Conservation (phyloP, 2,888 invertebrate genomes). For the Fissipunctia ypsillon region DNA sequence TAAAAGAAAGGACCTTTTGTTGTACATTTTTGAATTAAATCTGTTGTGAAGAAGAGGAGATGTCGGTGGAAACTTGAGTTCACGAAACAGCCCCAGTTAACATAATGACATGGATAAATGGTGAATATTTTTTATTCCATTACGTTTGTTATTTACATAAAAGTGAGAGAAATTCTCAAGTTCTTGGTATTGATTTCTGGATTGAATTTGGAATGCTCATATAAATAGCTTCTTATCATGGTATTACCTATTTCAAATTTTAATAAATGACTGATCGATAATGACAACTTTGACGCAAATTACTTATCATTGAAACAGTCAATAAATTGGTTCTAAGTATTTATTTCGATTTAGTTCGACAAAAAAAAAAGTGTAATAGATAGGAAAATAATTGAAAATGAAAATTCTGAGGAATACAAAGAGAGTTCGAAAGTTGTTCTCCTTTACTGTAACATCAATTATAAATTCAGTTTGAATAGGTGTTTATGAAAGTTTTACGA, state of each 20-base stretch:
- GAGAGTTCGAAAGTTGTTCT: slow-evolving; percentile 8
- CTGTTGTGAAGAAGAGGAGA: slow-evolving; percentile 71
- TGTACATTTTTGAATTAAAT: slow-evolving; percentile 70
- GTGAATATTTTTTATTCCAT: slow-evolving; percentile 48
- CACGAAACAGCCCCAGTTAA: slow-evolving; percentile 63
- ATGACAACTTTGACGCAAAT: not conserved
- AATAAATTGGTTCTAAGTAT: slow-evolving; percentile 4
- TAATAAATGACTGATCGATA: not conserved
- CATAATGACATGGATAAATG: slow-evolving; percentile 67
- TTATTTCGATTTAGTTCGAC: not conserved
- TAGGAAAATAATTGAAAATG: slow-evolving; percentile 17
- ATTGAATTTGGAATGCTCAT: not conserved
- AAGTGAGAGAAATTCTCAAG: not conserved
- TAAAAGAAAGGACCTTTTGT: slow-evolving; percentile 66
- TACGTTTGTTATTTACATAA: slow-evolving; percentile 35
- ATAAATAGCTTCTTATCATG: not conserved
- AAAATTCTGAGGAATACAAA: slow-evolving; percentile 25
- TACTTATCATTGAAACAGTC: not conserved
- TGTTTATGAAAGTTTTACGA: slow-evolving; percentile 67
- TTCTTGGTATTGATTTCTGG: not conserved
- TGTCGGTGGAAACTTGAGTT: slow-evolving; percentile 64
- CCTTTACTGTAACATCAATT: slow-evolving; percentile 61
- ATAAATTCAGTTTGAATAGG: slow-evolving; percentile 63
- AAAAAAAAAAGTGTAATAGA: slow-evolving; percentile 9
- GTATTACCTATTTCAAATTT: not conserved